These are phyloP conservation scores for Todus mexicanus DNA, from an alignment of 2,797 vertebrate species.

Conservation along the genomic window DNA sequence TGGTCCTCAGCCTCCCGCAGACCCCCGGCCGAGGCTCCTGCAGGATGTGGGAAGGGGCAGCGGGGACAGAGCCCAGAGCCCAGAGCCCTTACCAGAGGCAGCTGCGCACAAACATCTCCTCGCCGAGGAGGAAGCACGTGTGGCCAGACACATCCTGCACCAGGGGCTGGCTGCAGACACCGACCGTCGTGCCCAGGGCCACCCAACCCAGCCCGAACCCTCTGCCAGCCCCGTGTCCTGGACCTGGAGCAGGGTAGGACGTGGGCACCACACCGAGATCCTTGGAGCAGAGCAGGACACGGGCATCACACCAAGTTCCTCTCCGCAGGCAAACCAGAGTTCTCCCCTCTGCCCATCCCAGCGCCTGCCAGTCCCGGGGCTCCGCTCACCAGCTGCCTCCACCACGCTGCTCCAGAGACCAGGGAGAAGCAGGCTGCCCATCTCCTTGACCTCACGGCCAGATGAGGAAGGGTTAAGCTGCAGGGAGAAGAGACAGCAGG, in stretches of 20 bases:
- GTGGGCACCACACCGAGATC: neutral
- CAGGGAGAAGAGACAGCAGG: neutral
- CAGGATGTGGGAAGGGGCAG: neutral
- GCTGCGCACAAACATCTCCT: neutral
- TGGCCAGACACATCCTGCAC: neutral
- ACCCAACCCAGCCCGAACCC: neutral
- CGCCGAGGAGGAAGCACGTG: fast-evolving
- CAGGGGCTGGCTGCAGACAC: fast-evolving
- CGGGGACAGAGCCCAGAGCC: fast-evolving
- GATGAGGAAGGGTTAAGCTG: constrained; percentile 28
- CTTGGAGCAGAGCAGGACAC: neutral
- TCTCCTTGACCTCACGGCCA: neutral
- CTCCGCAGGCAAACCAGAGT: fast-evolving
- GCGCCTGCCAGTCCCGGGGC: fast-evolving
- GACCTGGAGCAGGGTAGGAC: neutral
- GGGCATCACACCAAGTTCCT: fast-evolving
- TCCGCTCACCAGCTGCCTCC: neutral
- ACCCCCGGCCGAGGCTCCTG: neutral
- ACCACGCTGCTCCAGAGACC: fast-evolving
- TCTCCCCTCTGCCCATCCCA: fast-evolving
- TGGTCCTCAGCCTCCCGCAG: fast-evolving
- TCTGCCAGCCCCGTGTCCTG: fast-evolving
- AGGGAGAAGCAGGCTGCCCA: neutral
- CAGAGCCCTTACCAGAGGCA: fast-evolving
- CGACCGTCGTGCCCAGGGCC: neutral